Evolutionary conservation across 2,113 vertebrate species (phyloP).

Genomic region (Ictalurus furcatus): DNA sequence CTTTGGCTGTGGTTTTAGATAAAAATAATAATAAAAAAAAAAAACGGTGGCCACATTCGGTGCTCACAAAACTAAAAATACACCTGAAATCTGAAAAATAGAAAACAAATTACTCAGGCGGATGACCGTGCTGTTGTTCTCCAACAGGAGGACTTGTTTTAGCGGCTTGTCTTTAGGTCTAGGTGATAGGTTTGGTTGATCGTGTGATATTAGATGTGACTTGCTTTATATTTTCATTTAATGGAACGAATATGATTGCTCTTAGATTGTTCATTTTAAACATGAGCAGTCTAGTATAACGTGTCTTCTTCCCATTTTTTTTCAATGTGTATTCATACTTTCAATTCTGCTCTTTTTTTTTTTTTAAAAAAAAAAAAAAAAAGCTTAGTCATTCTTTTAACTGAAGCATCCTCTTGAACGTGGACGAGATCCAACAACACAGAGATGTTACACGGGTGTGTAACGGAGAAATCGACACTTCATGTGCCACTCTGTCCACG

Average conservation of each 20-base stretch:
- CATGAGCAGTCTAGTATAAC: background rate
- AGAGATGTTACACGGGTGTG: conserved; percentile 58
- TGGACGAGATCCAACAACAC: background rate
- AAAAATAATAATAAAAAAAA: conserved; percentile 22
- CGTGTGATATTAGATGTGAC: background rate
- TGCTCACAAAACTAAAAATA: conserved; percentile 56
- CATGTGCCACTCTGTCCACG: conserved; percentile 7
- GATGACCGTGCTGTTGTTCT: conserved; percentile 66
- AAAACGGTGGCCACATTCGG: conserved; percentile 32
- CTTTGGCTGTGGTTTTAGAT: conserved; percentile 42
- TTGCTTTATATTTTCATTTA: background rate
- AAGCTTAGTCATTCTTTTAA: background rate
- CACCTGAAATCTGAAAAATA: conserved; percentile 55
- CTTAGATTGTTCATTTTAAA: background rate
- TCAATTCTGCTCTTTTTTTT: background rate
- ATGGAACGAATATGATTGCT: background rate
- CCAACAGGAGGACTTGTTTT: conserved; percentile 46
- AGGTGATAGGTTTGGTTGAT: background rate
- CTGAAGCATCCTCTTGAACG: background rate
- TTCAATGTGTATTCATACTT: background rate
- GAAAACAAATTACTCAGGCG: conserved; percentile 65
- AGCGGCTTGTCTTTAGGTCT: background rate
- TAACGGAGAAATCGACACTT: conserved; percentile 53
- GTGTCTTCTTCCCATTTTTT: background rate
- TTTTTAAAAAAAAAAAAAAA: too few species aligned